Conservation (phyloP, 2,888 invertebrate genomes). For the Gastrophysa polygoni region DNA sequence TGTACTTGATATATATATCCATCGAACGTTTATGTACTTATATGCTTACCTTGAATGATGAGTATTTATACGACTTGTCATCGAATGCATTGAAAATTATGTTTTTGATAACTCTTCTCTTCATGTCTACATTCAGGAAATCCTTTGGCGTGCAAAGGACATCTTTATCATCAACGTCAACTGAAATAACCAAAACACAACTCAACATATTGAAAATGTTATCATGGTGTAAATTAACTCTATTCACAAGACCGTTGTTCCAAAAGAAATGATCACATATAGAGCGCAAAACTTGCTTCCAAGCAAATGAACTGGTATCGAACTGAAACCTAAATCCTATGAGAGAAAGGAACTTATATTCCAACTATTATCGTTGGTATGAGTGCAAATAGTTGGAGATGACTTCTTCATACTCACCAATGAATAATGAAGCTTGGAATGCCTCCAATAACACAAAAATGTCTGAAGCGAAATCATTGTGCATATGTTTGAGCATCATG, state of each 20-base stretch:
- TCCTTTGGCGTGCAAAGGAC: conserved; percentile 43
- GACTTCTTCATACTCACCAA: conserved; percentile 19
- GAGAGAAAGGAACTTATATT: no score
- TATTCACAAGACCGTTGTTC: no score
- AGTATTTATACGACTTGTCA: conserved; percentile 51
- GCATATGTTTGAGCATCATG: conserved; percentile 68
- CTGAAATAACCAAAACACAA: no score
- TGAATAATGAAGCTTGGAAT: conserved; percentile 62
- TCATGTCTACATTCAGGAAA: conserved; percentile 59
- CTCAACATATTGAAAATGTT: no score
- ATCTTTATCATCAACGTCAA: conserved; percentile 40
- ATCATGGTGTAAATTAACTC: no score
- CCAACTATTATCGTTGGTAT: no score
- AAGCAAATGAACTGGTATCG: no score
- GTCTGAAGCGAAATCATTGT: conserved; percentile 76
- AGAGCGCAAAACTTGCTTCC: no score
- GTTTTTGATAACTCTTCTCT: conserved; percentile 58
- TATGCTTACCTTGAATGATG: conserved; percentile 48
- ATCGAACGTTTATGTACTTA: background rate
- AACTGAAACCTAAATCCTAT: background rate
- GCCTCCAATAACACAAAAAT: conserved; percentile 69
- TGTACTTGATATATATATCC: no score
- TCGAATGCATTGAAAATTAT: conserved; percentile 58
- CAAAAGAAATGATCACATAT: no score
- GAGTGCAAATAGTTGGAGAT: no score